Evolutionary conservation across 2,113 vertebrate species (phyloP).

Genomic region (Strix uralensis): DNA sequence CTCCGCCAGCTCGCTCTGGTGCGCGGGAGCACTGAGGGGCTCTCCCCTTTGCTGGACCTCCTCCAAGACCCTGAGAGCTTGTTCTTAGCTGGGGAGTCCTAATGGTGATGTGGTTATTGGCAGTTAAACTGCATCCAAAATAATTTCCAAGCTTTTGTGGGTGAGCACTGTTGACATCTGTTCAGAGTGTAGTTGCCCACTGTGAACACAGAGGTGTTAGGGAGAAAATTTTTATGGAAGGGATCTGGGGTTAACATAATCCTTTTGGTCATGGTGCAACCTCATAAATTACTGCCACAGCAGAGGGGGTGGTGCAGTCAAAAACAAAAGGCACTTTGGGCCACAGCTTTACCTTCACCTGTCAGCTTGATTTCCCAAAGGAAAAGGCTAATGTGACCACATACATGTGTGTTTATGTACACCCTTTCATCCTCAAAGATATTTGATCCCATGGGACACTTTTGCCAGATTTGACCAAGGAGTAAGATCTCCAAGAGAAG

Average conservation of each 20-base stretch:
- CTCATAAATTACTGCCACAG: neutral
- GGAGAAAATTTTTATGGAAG: neutral
- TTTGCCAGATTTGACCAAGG: neutral
- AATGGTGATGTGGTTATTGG: neutral
- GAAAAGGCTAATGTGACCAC: neutral
- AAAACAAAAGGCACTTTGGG: neutral
- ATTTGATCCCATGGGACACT: neutral
- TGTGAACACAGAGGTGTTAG: neutral
- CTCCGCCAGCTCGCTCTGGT: neutral
- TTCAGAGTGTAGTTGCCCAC: neutral
- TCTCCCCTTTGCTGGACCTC: neutral
- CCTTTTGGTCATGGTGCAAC: neutral
- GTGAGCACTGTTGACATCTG: neutral
- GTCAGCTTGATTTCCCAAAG: neutral
- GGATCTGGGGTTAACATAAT: neutral
- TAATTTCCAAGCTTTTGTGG: neutral
- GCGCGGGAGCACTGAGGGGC: neutral
- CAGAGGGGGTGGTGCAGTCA: neutral
- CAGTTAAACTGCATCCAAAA: neutral
- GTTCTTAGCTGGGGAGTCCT: neutral
- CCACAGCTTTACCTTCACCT: neutral
- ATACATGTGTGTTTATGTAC: rapidly evolving
- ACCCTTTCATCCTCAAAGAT: neutral
- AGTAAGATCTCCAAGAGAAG: neutral
- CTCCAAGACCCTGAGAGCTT: neutral